Percentiles rank a stretch among this genome's conserved stretches.
phyloP scores from a whole-genome alignment of 2,888 invertebrate genomes.

The Acanthosepion pharaonis region DNA sequence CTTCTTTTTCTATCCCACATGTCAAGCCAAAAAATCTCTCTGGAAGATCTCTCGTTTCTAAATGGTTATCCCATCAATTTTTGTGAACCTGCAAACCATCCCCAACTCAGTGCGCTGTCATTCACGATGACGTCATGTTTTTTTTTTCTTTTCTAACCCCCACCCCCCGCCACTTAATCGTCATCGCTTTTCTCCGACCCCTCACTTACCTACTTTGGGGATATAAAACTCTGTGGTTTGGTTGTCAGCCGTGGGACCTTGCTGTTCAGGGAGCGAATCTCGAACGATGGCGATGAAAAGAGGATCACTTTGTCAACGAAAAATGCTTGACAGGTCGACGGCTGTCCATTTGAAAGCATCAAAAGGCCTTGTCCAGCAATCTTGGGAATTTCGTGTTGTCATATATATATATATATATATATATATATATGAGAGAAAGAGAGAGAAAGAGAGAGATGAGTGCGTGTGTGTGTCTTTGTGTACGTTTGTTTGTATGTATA shows the following conservation, averaged over 20 bases:
- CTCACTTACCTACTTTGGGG: neutral
- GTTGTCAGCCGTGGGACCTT: neutral
- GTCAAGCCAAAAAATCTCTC: neutral
- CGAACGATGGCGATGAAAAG: neutral
- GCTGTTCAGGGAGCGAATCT: neutral
- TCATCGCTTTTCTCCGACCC: neutral
- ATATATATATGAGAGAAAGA: neutral
- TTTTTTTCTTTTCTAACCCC: neutral
- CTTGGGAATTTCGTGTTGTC: neutral
- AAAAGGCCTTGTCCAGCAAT: neutral
- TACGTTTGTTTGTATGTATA: neutral
- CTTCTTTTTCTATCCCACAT: neutral
- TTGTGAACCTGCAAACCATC: neutral
- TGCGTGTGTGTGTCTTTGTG: neutral
- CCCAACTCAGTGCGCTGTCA: neutral
- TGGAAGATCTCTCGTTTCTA: neutral
- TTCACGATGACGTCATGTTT: neutral
- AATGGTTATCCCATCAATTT: neutral
- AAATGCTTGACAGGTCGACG: neutral
- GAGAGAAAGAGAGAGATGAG: neutral
- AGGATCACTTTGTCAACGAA: neutral
- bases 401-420: neutral
- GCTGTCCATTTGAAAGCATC: neutral
- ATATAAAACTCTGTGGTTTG: neutral
- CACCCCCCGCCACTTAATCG: neutral